phyloP scores from a whole-genome alignment of 2,888 invertebrate species.

The Schizotus pectinicornis region DNA sequence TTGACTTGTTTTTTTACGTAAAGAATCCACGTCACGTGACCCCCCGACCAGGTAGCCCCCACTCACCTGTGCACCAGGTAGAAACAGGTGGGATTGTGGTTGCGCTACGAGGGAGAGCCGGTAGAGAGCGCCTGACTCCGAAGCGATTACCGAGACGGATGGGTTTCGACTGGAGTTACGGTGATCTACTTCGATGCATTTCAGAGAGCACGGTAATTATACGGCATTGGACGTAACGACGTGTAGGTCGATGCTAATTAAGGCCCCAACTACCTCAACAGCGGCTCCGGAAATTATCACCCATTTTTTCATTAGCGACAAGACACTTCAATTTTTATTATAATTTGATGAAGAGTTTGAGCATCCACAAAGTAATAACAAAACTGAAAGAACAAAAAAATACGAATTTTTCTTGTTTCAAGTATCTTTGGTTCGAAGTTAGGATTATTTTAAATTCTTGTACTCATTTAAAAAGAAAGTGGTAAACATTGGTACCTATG shows the following conservation, averaged over 20 bases:
- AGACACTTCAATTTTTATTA: no score
- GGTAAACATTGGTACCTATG: no score
- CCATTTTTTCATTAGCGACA: no score
- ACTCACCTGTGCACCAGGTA: conserved; percentile 51
- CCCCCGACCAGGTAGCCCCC: conserved; percentile 47
- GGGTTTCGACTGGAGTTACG: conserved; percentile 26
- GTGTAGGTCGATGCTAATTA: conserved; percentile 38
- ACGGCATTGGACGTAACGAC: conserved; percentile 19
- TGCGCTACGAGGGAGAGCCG: conserved; percentile 35
- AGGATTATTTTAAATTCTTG: no score
- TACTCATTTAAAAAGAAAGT: no score
- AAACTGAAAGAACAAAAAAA: no score
- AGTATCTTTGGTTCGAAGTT: no score
- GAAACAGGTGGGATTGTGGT: conserved; percentile 50
- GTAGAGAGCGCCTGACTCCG: conserved; percentile 19
- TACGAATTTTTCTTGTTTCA: no score
- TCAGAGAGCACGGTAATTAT: background rate
- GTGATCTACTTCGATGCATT: conserved; percentile 11
- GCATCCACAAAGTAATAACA: no score
- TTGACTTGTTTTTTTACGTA: conserved; percentile 52
- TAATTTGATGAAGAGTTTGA: no score
- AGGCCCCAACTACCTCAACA: background rate
- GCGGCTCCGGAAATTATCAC: no score
- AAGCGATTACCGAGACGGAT: conserved; percentile 13
- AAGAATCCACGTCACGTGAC: conserved; percentile 55